Evolutionary conservation across 2,797 vertebrate genomes (phyloP), one percentile per base, ranked within the genome.

Genomic region (Pseudochromis fuscus): DNA sequence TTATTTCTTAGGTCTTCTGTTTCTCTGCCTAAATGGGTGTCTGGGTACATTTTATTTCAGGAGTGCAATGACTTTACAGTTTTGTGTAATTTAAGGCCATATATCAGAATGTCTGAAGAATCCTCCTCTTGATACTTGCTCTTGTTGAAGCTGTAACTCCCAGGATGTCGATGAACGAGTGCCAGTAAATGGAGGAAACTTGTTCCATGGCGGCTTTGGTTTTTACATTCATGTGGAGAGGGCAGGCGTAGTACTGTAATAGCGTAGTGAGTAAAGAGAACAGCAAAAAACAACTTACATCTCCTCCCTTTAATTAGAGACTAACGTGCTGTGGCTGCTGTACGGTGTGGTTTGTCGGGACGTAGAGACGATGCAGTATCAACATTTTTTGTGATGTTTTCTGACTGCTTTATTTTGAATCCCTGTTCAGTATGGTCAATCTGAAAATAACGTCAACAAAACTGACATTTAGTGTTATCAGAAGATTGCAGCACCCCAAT

Each of bases 221-320:
- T 68, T 72, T 44, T 28, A n/a, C 42, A 27, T 56, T 50, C 62
- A 50, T 37, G 57, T 51, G 25, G 12, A 48, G 51, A 27, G 7
- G n/a, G 5, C 18, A 31, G 38, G 24, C 18, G 7, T 35, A 15
- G 66, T 55, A 67, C 27, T 0, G 19, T 51, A 19, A 38, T 6
- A 30, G 38, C 24, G 48, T 5, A 13, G 11, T 15, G 15, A 30
- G 30, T 58, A 44, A 30, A 61, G 61, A 50, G 40, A 69, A 23
- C 52, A 16, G 63, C 31, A 21, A 37, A 48, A 30, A 56, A 46
- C 45, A 62, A 51, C n/a, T 16, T 12, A 18, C 19, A 37, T 56
- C 16, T 58, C 3, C 11, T 52, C 58, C 62, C 66, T 73, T 58
- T 84, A 66, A 82, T 84, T 68, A 55, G 19, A 56, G n/a, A 24